A percentile compares a stretch with the other conserved stretches of the same genome.
phyloP scores from a whole-genome alignment of 2,113 vertebrate species.

The Psettodes erumei region DNA sequence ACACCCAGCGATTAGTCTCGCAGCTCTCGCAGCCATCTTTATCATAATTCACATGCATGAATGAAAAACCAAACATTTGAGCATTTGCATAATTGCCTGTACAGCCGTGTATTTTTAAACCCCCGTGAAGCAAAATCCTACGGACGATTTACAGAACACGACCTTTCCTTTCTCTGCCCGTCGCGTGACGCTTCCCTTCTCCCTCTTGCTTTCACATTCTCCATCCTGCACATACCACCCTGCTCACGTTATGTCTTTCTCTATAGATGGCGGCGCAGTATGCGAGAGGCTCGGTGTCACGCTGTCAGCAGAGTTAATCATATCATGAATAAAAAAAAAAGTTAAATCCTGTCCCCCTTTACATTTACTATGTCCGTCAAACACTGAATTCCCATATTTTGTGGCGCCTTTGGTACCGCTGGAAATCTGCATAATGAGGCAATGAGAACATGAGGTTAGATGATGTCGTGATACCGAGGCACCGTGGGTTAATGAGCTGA shows the following conservation, averaged over 20 bases:
- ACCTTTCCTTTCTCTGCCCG: neutral
- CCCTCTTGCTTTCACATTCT: neutral
- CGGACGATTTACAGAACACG: slow-evolving; percentile 16
- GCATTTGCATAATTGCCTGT: slow-evolving; percentile 32
- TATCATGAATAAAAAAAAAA: neutral
- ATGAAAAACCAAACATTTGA: slow-evolving; percentile 45
- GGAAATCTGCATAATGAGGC: too few relatives aligned
- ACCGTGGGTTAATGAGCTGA: neutral
- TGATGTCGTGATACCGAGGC: too few relatives aligned
- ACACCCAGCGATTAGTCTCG: slow-evolving; percentile 43
- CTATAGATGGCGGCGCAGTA: neutral
- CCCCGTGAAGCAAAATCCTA: neutral
- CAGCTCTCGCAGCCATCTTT: slow-evolving; percentile 19
- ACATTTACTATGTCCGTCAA: neutral
- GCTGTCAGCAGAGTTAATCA: too few relatives aligned
- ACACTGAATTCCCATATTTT: neutral
- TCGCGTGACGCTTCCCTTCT: neutral
- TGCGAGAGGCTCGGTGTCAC: neutral
- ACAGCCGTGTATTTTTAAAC: slow-evolving; percentile 33
- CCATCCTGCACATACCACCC: neutral
- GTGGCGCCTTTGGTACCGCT: too few relatives aligned
- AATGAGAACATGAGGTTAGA: too few relatives aligned
- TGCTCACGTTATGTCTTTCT: neutral
- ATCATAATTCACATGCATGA: slow-evolving; percentile 44
- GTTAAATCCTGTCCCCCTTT: neutral